Percentiles rank a stretch among this genome's conserved stretches.
Evolutionary conservation across 2,113 vertebrate species (phyloP).

Genomic region (Salminus brasiliensis): DNA sequence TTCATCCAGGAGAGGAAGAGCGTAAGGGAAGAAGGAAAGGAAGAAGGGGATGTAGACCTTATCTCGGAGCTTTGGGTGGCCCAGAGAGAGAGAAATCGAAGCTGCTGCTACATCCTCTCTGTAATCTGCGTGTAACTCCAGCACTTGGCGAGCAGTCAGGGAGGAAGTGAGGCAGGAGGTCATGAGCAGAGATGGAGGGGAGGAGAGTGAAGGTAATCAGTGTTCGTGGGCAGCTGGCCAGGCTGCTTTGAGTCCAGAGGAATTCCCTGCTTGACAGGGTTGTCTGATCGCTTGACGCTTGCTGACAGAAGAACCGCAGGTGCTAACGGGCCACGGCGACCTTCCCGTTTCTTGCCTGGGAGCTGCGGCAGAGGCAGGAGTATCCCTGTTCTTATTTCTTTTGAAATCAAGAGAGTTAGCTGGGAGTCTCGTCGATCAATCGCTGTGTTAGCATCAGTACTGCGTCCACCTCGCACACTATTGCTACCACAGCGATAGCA

Average conservation of each 20-base stretch:
- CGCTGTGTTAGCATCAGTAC: too few relatives aligned
- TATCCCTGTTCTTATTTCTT: too few relatives aligned
- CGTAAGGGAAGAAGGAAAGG: background rate
- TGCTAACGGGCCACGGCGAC: slow-evolving; percentile 52
- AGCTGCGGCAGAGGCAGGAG: slow-evolving; percentile 15
- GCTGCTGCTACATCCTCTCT: slow-evolving; percentile 8
- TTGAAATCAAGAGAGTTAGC: too few relatives aligned
- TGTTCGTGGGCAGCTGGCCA: too few relatives aligned
- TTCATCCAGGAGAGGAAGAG: too few relatives aligned
- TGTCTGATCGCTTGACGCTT: slow-evolving; percentile 60
- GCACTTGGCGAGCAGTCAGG: background rate
- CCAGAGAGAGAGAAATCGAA: background rate
- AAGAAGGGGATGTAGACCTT: background rate
- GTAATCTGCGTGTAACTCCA: slow-evolving; percentile 3
- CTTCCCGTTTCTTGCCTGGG: slow-evolving; percentile 34
- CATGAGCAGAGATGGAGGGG: background rate
- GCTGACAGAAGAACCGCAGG: slow-evolving; percentile 65
- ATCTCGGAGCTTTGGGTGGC: background rate
- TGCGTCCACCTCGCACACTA: too few relatives aligned
- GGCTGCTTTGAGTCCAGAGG: slow-evolving; percentile 14
- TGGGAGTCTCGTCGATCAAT: too few relatives aligned
- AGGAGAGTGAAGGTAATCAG: background rate
- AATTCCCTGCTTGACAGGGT: slow-evolving; percentile 42
- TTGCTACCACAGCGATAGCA: too few relatives aligned
- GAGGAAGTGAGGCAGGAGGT: background rate